Evolutionary conservation across 2,888 invertebrate genomes (phyloP).

Genomic region (Sussaba pulchella): DNA sequence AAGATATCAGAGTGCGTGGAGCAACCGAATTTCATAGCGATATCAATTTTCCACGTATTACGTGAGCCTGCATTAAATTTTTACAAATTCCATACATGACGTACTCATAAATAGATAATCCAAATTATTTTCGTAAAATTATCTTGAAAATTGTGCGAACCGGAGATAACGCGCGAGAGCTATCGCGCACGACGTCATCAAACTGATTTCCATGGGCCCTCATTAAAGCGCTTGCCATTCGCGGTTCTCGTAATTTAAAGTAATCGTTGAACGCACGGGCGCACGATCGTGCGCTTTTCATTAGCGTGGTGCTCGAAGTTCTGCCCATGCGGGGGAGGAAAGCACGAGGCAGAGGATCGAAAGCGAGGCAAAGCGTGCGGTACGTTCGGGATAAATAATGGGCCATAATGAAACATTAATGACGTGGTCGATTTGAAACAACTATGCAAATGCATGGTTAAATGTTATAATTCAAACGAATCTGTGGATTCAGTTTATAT

Average conservation of each 20-base stretch:
- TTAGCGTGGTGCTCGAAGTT: constrained; percentile 66
- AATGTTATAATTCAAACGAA: constrained; percentile 71
- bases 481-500: neutral
- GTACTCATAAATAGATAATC: constrained; percentile 2
- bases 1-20: too few species aligned
- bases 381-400: constrained; percentile 73
- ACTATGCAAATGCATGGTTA: constrained; percentile 74
- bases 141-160: neutral
- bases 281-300: constrained; percentile 72
- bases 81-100: neutral
- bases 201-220: constrained; percentile 49
- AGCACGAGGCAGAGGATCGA: neutral
- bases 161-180: neutral
- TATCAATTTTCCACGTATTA: too few species aligned
- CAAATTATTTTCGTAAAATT: constrained; percentile 13
- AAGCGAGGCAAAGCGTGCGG: constrained; percentile 24
- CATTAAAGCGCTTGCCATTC: constrained; percentile 51
- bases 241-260: constrained; percentile 62
- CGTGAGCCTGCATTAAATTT: neutral
- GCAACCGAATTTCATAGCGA: too few species aligned
- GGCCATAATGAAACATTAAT: constrained; percentile 78
- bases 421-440: constrained; percentile 76
- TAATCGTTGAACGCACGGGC: constrained; percentile 52
- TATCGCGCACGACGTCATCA: constrained; percentile 27
- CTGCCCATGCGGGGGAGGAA: neutral